Percentiles rank a stretch among this genome's conserved stretches.
These are phyloP conservation scores for Coregonus suidteri DNA, from an alignment of 2,797 vertebrate species.

Conservation along the genomic window DNA sequence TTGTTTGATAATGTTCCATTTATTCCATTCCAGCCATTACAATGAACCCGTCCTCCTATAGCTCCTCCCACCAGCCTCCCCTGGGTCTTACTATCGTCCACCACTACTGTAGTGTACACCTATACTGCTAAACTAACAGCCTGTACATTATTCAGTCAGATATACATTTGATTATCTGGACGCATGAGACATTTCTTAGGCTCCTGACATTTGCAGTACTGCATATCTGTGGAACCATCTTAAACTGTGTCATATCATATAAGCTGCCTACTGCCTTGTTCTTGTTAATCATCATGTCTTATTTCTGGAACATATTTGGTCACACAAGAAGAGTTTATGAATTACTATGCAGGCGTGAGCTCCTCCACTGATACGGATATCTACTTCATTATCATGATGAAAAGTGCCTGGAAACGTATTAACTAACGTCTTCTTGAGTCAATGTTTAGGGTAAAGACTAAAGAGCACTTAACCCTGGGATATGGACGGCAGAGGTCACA, in stretches of 20 bases:
- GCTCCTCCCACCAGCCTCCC: too few species aligned
- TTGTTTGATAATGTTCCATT: too few species aligned
- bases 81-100: too few species aligned
- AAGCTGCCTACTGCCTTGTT: neutral
- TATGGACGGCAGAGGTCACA: conserved; percentile 1
- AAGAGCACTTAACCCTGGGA: conserved; percentile 18
- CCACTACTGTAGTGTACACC: neutral
- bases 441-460: conserved; percentile 55
- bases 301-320: conserved; percentile 72
- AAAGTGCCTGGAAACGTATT: conserved; percentile 79
- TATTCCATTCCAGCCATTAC: too few species aligned
- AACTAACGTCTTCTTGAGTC: conserved; percentile 10
- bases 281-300: conserved; percentile 52
- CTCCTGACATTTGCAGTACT: neutral
- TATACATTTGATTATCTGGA: too few species aligned
- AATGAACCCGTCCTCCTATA: too few species aligned
- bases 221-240: neutral
- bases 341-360: conserved; percentile 86
- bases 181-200: neutral
- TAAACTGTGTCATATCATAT: too few species aligned
- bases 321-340: conserved; percentile 82
- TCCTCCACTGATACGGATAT: conserved; percentile 84
- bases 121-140: neutral
- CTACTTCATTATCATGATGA: conserved; percentile 77
- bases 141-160: too few species aligned